Percentiles rank a stretch among this genome's conserved stretches.
Evolutionary conservation across 2,888 invertebrate genomes (phyloP).

Genomic region (Calliphora vomitoria): DNA sequence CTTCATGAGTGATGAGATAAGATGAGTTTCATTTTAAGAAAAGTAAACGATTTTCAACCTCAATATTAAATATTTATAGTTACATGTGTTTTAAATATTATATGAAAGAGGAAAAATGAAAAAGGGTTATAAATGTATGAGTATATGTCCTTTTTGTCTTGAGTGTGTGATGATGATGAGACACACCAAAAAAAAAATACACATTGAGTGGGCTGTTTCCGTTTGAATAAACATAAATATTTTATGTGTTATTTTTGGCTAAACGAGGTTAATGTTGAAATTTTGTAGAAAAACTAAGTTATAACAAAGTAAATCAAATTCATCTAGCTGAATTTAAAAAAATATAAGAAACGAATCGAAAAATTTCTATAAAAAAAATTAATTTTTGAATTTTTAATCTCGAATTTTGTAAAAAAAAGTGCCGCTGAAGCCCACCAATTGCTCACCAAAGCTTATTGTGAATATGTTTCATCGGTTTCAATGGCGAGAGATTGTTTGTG

Average conservation of each 20-base stretch:
- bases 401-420: too few relatives aligned
- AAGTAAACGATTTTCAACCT: not conserved
- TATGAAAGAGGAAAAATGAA: not conserved
- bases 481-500: too few relatives aligned
- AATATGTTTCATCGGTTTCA: too few relatives aligned
- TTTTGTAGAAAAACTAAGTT: not conserved
- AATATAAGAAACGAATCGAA: too few relatives aligned
- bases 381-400: too few relatives aligned
- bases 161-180: not conserved
- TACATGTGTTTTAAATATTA: conserved; percentile 4
- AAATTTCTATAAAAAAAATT: too few relatives aligned
- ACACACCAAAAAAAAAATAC: not conserved
- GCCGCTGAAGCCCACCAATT: too few relatives aligned
- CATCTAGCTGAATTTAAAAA: too few relatives aligned
- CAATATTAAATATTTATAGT: conserved; percentile 4
- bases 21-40: not conserved
- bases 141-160: not conserved
- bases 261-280: not conserved
- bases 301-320: too few relatives aligned
- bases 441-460: too few relatives aligned
- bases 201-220: not conserved
- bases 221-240: conserved; percentile 18
- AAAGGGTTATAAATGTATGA: not conserved
- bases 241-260: not conserved
- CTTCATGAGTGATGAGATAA: not conserved